These are phyloP conservation scores for Sweltsa coloradensis DNA, from an alignment of 1,140 invertebrate genomes.

Conservation along the genomic window DNA sequence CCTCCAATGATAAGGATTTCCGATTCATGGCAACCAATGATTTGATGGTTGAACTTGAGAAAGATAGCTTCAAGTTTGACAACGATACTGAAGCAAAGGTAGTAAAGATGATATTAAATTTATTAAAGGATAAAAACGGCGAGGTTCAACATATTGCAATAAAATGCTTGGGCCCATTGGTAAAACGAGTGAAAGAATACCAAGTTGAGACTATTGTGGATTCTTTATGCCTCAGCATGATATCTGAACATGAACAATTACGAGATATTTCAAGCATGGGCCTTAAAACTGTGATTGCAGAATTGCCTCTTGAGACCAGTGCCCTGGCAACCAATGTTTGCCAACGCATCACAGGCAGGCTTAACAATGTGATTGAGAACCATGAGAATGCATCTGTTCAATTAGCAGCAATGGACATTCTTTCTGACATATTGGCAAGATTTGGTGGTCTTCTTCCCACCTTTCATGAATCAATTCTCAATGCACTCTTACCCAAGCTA, in stretches of 20 bases:
- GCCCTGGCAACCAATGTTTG: conserved; percentile 85
- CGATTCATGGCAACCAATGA: conserved; percentile 99
- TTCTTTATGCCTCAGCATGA: conserved; percentile 91
- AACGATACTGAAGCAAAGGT: conserved; percentile 98
- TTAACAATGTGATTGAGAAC: too few relatives aligned
- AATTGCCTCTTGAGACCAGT: conserved; percentile 80
- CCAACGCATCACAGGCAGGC: conserved; percentile 82
- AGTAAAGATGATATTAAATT: conserved; percentile 86
- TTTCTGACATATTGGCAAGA: conserved; percentile 82
- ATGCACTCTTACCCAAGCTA: conserved; percentile 84
- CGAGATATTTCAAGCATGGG: conserved; percentile 97
- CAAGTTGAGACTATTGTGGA: conserved; percentile 97
- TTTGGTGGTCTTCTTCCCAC: conserved; percentile 81
- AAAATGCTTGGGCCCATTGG: conserved; percentile 95
- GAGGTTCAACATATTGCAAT: conserved; percentile 99
- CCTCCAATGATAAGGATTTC: conserved; percentile 97
- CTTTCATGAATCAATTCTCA: conserved; percentile 77
- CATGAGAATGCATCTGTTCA: conserved; percentile 96
- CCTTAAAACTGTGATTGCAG: conserved; percentile 93
- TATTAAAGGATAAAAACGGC: conserved; percentile 97
- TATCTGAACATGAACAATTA: conserved; percentile 93
- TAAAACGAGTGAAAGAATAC: conserved; percentile 95
- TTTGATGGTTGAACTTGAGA: conserved; percentile 96
- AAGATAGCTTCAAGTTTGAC: conserved; percentile 97
- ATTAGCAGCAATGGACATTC: conserved; percentile 90